phyloP scores from a whole-genome alignment of 1,140 invertebrate species.

The Pseudomyrmex concolor region DNA sequence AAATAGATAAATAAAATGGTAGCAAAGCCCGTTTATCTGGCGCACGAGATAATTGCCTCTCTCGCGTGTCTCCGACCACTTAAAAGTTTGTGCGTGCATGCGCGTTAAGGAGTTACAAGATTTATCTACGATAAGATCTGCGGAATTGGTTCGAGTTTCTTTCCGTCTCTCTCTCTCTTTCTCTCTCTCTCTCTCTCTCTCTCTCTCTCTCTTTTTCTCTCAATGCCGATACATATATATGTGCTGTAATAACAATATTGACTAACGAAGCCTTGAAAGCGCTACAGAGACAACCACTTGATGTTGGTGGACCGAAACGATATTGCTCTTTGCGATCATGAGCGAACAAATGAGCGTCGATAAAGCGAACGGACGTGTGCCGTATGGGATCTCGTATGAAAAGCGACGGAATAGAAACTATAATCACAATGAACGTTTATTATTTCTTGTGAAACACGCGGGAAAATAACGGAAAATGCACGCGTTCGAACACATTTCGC shows the following conservation, averaged over 20 bases:
- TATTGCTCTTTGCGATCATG: not conserved
- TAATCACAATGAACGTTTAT: too few relatives aligned
- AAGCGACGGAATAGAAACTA: too few relatives aligned
- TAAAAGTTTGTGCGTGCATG: not conserved
- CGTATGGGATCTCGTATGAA: too few relatives aligned
- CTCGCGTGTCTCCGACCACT: slow-evolving; percentile 61
- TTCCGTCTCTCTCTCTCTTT: too few relatives aligned
- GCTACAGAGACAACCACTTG: not conserved
- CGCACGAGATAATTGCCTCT: slow-evolving; percentile 65
- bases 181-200: too few relatives aligned
- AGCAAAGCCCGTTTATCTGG: slow-evolving; percentile 61
- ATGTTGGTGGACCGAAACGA: not conserved
- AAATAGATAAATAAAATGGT: not conserved
- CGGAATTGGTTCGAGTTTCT: slow-evolving; percentile 26
- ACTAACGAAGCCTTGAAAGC: slow-evolving; percentile 33
- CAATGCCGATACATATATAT: not conserved
- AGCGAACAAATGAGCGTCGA: not conserved
- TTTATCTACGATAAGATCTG: slow-evolving; percentile 65
- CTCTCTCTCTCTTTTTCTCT: too few relatives aligned
- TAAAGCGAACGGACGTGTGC: too few relatives aligned
- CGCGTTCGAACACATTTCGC: too few relatives aligned
- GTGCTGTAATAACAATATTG: slow-evolving; percentile 44
- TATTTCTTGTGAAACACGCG: too few relatives aligned
- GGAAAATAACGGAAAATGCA: too few relatives aligned
- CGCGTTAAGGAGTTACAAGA: slow-evolving; percentile 45